Evolutionary conservation across 2,888 invertebrate species (phyloP), one percentile per base, ranked within the genome.

Genomic region (Drosophila seclusa): DNA sequence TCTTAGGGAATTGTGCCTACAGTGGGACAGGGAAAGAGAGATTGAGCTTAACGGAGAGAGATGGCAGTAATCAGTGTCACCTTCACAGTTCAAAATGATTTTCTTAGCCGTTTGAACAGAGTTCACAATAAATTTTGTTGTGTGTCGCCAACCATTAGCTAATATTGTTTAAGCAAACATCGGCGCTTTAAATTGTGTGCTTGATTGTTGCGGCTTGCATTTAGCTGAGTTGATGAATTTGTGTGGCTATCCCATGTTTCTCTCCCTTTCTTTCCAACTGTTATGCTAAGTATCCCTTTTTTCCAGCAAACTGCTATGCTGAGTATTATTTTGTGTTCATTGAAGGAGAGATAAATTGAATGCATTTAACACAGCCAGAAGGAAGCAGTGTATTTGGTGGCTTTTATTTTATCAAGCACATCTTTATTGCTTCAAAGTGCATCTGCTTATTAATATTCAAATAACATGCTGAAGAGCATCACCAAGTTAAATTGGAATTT

Each of bases 161-260:
- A 61, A 40, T 31, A 24, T 31, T 40, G 40, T 32, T 31, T 31
- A 36, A 40, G 21, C 21, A 36, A 49, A 49, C 6, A 49, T 13
- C 2, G 31, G 24, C 18, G 24, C 4, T 11, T 11, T 24, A 45
- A 16, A 45, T 24, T 8, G 6, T 32, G 18, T 32, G 18, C 24
- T 16, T 8, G 13, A 45, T 45, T 21, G 21, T 45, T 45, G 21
- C 7, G 4, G 10, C 4, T 45, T 24, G 18, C 16, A 13, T 45
- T 55, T 29, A 18, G 45, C 58, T n/a, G 16, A 48, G 32, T 13
- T 50, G 16, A 36, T 50, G 11, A 36, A 29, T 21, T 60, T 49
- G 16, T 59, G 13, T 3, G 32, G 34, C 13, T 34, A 5, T 10
- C 42, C 11, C 16, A 18, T 4, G 8, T 13, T 4, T 11, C 16